phyloP scores from a whole-genome alignment of 2,797 vertebrate species.

The Holocentrus rufus region DNA sequence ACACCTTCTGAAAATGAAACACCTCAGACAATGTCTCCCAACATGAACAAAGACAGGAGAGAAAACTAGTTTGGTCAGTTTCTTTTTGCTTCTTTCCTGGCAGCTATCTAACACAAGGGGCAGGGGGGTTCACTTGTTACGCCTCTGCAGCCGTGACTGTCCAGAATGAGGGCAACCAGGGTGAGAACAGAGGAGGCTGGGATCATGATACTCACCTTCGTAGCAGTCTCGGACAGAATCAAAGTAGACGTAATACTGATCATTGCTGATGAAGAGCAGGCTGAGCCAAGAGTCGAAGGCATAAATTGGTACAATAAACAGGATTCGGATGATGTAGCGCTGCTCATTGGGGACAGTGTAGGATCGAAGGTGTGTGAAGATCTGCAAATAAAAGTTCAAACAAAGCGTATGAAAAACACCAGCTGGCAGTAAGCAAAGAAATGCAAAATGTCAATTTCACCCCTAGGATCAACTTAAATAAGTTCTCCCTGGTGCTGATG shows the following conservation, averaged over 20 bases:
- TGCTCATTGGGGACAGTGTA: conserved; percentile 94
- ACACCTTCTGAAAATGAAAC: conserved; percentile 43
- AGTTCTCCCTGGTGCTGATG: conserved; percentile 5
- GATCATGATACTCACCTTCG: conserved; percentile 84
- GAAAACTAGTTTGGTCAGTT: conserved; percentile 73
- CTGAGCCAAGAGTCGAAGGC: conserved; percentile 98
- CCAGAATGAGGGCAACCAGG: not conserved
- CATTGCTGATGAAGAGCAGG: conserved; percentile 92
- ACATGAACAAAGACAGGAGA: conserved; percentile 25
- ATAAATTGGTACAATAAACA: conserved; percentile 94
- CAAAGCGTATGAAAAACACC: not conserved
- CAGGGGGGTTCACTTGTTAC: not conserved
- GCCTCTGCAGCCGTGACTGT: not conserved
- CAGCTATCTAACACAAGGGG: conserved; percentile 12
- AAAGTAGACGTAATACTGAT: conserved; percentile 95
- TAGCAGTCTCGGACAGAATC: conserved; percentile 96
- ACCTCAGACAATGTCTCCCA: conserved; percentile 25
- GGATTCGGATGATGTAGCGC: conserved; percentile 96
- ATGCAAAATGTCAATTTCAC: not conserved
- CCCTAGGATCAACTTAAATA: not conserved
- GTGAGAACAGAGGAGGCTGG: not conserved
- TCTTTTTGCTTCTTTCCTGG: not conserved
- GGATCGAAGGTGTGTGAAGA: conserved; percentile 91
- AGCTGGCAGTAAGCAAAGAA: not conserved
- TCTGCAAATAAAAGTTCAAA: conserved; percentile 78